Evolutionary conservation across 2,113 vertebrate genomes (phyloP).

Genomic region (Himantopus leucocephalus): DNA sequence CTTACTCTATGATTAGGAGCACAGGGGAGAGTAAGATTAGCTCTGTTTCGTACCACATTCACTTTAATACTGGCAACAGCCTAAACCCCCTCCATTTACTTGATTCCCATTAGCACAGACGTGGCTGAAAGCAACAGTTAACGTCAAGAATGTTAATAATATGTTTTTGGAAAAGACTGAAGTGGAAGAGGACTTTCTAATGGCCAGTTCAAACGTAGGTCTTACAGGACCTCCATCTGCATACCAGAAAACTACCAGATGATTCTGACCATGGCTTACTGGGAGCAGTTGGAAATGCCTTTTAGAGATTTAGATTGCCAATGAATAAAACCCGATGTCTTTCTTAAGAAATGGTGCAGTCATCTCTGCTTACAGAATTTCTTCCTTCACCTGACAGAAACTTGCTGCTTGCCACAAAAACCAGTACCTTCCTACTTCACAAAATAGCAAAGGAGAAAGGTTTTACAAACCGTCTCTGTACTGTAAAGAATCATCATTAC

Average conservation of each 20-base stretch:
- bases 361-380: not conserved
- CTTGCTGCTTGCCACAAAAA: not conserved
- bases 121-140: not conserved
- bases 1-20: not conserved
- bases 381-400: not conserved
- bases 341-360: not conserved
- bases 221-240: not conserved
- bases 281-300: not conserved
- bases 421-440: not conserved
- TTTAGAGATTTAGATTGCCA: not conserved
- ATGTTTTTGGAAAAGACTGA: not conserved
- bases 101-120: not conserved
- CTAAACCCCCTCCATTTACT: not conserved
- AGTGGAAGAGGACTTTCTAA: not conserved
- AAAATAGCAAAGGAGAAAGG: not conserved
- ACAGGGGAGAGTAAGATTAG: not conserved
- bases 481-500: not conserved
- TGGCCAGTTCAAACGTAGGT: not conserved
- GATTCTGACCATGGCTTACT: not conserved
- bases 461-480: not conserved
- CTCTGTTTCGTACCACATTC: not conserved
- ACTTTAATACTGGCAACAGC: not conserved
- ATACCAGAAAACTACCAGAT: not conserved
- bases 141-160: not conserved
- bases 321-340: not conserved